Evolutionary conservation across 2,797 vertebrate genomes (phyloP), one percentile per base, ranked within the genome.

Genomic region (Phyllotis vaccarum): DNA sequence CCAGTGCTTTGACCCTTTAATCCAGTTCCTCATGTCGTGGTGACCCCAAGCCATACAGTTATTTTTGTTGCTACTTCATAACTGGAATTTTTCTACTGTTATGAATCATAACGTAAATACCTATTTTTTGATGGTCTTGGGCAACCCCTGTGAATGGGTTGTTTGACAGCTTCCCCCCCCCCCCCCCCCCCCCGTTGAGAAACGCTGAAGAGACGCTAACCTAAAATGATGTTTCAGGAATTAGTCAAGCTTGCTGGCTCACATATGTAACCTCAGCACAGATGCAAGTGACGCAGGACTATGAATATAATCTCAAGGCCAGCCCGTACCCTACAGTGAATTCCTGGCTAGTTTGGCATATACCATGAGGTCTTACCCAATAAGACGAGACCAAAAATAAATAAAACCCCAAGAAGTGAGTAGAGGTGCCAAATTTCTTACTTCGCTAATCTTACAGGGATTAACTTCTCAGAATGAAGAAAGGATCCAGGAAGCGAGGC

Each of bases 341-440:
- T 72, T 74, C 66, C 27, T 56, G 27, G 52, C 68, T 72, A 74
- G 86, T 40, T 37, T 58, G 37, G n/a, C 49, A 13, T 72, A 72
- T 37, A 29, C 22, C 24, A 8, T 56, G 34, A 56, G 68, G 34
- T 70, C 46, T 8, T 52, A 17, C 64, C 43, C 62, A 49, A 49
- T 7, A 66, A n/a, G 62, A 11, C 49, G 34, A 85, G 43, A 66
- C n/a, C 16, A 27, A 21, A 68, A 86, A 70, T 2, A 66, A 43
- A 62, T 40, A 68, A 86, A 34, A 6, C 83, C 43, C 90, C 29
- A 86, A 86, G 70, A 96, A 90, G 72, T 93, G 95, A 94, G 83
- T 66, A 82, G 94, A 34, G 81, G 87, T 91, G 52, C 76, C 81
- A 72, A 12, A 70, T 91, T 90, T 76, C 82, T 64, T 40, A 22